Conservation (phyloP, 2,888 invertebrate genomes). For the Hyposoter didymator region DNA sequence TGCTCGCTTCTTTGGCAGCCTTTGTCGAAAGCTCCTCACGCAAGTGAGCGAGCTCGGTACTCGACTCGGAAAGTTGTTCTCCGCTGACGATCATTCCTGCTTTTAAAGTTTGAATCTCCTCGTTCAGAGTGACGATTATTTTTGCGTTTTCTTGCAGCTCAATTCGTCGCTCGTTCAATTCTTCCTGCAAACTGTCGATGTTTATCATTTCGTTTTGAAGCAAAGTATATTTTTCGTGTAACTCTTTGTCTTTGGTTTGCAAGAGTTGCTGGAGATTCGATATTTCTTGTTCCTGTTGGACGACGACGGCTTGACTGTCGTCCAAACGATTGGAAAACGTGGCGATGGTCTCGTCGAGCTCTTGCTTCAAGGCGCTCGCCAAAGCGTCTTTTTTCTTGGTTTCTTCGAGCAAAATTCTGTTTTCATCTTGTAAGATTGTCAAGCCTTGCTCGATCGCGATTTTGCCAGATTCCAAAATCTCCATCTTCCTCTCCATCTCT, state of each 20-base stretch:
- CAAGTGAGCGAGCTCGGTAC: slow-evolving; percentile 72
- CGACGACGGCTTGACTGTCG: slow-evolving; percentile 66
- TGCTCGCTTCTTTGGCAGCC: slow-evolving; percentile 84
- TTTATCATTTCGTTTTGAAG: slow-evolving; percentile 75
- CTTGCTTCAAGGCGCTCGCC: slow-evolving; percentile 80
- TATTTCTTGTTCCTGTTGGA: slow-evolving; percentile 75
- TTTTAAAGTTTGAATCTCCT: slow-evolving; percentile 73
- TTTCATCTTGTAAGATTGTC: slow-evolving; percentile 84
- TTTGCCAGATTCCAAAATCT: slow-evolving; percentile 82
- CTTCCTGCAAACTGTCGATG: slow-evolving; percentile 83
- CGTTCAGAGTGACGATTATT: slow-evolving; percentile 83
- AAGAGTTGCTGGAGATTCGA: slow-evolving; percentile 77
- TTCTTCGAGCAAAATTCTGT: slow-evolving; percentile 77
- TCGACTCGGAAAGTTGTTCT: slow-evolving; percentile 70
- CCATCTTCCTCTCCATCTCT: slow-evolving; percentile 78
- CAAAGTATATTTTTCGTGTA: slow-evolving; percentile 74
- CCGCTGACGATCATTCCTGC: slow-evolving; percentile 67
- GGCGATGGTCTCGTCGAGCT: slow-evolving; percentile 84
- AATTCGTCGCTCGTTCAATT: slow-evolving; percentile 85
- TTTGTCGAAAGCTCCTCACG: slow-evolving; percentile 77
- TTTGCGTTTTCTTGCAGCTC: slow-evolving; percentile 85
- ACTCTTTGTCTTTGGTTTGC: slow-evolving; percentile 84
- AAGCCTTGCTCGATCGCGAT: slow-evolving; percentile 85
- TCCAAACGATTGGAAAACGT: slow-evolving; percentile 81
- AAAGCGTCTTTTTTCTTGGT: slow-evolving; percentile 73